Percentiles rank a stretch among this genome's conserved stretches.
Conservation (phyloP, 2,113 vertebrate genomes). For the Hiodon alosoides region DNA sequence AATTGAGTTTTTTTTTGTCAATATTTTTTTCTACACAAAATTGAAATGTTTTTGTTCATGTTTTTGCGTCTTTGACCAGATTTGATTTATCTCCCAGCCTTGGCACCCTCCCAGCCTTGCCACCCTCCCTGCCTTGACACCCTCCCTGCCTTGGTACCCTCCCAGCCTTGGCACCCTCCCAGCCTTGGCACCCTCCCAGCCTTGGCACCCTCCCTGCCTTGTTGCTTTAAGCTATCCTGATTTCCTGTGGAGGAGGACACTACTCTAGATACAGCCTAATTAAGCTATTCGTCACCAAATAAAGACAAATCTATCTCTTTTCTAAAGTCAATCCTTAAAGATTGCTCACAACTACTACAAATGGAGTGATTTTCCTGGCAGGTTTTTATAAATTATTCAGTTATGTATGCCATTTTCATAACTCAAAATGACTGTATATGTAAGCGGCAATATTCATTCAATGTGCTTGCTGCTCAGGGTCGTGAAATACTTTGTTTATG, state of each 20-base stretch:
- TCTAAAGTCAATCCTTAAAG: not conserved
- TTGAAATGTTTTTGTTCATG: no score
- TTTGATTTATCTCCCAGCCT: no score
- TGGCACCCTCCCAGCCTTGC: no score
- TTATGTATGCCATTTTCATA: slow-evolving; percentile 1
- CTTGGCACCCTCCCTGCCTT: no score
- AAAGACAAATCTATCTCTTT: slow-evolving; percentile 5
- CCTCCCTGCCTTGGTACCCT: no score
- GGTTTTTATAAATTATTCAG: slow-evolving; percentile 11
- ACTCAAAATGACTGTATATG: not conserved
- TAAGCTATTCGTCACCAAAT: slow-evolving; percentile 4
- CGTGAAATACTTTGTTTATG: not conserved
- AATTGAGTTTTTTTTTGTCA: no score
- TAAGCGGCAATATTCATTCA: not conserved
- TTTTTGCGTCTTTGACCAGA: no score
- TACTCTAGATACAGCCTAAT: slow-evolving; percentile 7
- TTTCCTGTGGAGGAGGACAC: not conserved
- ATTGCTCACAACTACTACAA: not conserved
- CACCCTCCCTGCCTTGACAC: no score
- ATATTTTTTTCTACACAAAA: no score
- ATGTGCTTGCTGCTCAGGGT: not conserved
- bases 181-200: no score
- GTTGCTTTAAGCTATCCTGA: no score
- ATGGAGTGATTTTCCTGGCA: not conserved
- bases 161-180: no score